These are phyloP conservation scores for Noturus placidus DNA, from an alignment of 2,113 vertebrate species.

Conservation along the genomic window DNA sequence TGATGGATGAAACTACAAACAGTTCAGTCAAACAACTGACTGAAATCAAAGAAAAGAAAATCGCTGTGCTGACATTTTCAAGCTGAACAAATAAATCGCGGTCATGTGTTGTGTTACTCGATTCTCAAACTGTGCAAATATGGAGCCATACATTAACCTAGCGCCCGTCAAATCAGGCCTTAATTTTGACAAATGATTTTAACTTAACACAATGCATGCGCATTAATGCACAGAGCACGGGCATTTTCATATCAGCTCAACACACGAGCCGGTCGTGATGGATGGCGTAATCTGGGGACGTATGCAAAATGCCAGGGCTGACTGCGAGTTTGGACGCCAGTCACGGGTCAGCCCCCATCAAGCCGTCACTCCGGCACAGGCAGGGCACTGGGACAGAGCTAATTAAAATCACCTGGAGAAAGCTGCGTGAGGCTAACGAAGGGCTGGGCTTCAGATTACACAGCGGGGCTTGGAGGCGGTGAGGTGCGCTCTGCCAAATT, in stretches of 20 bases:
- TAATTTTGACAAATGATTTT: constrained; percentile 77
- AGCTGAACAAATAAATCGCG: constrained; percentile 42
- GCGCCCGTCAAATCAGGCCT: constrained; percentile 59
- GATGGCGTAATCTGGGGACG: constrained; percentile 75
- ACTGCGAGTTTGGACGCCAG: constrained; percentile 62
- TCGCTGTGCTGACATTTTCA: neutral
- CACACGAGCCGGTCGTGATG: constrained; percentile 67
- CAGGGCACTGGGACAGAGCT: constrained; percentile 40
- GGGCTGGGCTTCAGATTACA: constrained; percentile 43
- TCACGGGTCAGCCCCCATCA: constrained; percentile 54
- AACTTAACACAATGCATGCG: constrained; percentile 72
- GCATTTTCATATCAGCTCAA: constrained; percentile 73
- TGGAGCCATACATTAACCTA: constrained; percentile 59
- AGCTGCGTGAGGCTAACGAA: constrained; percentile 47
- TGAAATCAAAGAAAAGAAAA: constrained; percentile 21
- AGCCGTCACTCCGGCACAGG: constrained; percentile 42
- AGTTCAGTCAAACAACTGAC: constrained; percentile 4
- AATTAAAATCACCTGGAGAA: constrained; percentile 61
- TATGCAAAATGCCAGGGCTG: constrained; percentile 64
- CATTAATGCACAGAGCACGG: constrained; percentile 75
- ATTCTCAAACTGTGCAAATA: constrained; percentile 42
- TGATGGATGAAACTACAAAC: constrained; percentile 20
- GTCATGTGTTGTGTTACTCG: neutral
- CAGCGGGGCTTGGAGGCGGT: constrained; percentile 17
- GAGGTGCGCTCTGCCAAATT: constrained; percentile 43